Evolutionary conservation across 2,797 vertebrate species (phyloP).

Genomic region (Rhabdomys pumilio): DNA sequence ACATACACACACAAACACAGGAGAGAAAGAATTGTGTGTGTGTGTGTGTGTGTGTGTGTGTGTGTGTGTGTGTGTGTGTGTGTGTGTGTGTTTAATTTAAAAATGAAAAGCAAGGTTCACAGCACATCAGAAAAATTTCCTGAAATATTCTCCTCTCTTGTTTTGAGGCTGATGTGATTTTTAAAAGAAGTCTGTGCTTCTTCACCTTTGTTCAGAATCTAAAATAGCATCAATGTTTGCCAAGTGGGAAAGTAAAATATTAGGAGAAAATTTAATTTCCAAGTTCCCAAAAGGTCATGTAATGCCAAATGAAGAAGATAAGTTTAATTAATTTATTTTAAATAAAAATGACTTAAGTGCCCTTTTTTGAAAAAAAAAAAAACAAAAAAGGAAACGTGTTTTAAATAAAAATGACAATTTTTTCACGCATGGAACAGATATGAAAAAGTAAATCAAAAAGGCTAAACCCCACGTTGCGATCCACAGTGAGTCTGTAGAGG

Average conservation of each 20-base stretch:
- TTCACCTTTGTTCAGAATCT: conserved; percentile 72
- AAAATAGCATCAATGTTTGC: conserved; percentile 81
- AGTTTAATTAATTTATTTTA: conserved; percentile 88
- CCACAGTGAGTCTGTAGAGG: conserved; percentile 60
- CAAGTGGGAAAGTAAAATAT: conserved; percentile 86
- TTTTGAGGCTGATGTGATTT: conserved; percentile 74
- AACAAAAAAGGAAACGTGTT: conserved; percentile 82
- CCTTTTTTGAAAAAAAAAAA: conserved; percentile 81
- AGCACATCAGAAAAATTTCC: conserved; percentile 42
- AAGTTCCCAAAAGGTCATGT: conserved; percentile 79
- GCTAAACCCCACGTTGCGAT: conserved; percentile 67
- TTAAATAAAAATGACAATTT: conserved; percentile 87
- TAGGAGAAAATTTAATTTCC: conserved; percentile 86
- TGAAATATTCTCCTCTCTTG: conserved; percentile 39
- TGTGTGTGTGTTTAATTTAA: not conserved
- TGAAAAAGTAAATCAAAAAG: conserved; percentile 79
- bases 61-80: no score
- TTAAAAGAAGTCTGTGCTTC: conserved; percentile 68
- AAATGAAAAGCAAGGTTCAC: conserved; percentile 35
- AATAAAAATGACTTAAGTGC: conserved; percentile 88
- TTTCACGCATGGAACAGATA: conserved; percentile 82
- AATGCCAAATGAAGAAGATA: conserved; percentile 83
- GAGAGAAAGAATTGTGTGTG: not conserved
- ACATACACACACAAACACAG: no score
- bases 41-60: no score